A percentile compares a stretch with the other conserved stretches of the same genome.
Evolutionary conservation across 2,888 invertebrate species (phyloP).

Genomic region (Incurvaria masculella): DNA sequence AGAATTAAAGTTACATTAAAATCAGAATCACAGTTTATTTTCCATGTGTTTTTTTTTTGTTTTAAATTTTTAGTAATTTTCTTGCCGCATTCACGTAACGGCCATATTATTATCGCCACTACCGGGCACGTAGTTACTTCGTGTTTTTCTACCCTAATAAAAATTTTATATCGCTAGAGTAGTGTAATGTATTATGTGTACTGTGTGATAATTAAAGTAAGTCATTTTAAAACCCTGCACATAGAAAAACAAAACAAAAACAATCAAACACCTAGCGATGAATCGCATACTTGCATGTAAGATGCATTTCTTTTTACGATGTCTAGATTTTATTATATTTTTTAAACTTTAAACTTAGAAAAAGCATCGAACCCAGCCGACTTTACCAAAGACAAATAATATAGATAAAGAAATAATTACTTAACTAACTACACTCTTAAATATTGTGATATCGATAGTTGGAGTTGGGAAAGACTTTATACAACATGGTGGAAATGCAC

Average conservation of each 20-base stretch:
- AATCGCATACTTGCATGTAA: too few relatives aligned
- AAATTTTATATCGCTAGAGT: not conserved
- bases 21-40: slow-evolving; percentile 59
- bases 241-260: slow-evolving; percentile 14
- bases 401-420: slow-evolving; percentile 46
- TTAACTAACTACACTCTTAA: slow-evolving; percentile 39
- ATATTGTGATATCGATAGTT: slow-evolving; percentile 17
- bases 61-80: slow-evolving; percentile 32
- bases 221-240: slow-evolving; percentile 18
- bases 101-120: not conserved
- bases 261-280: not conserved
- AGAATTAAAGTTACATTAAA: slow-evolving; percentile 38
- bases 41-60: slow-evolving; percentile 47
- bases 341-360: slow-evolving; percentile 53
- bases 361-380: slow-evolving; percentile 50
- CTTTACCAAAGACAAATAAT: slow-evolving; percentile 44
- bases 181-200: not conserved
- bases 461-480: not conserved
- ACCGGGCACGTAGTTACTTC: not conserved
- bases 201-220: slow-evolving; percentile 11
- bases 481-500: not conserved
- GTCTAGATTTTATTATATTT: slow-evolving; percentile 22
- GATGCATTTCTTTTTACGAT: too few relatives aligned
- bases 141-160: not conserved
- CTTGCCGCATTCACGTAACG: slow-evolving; percentile 20